Conservation (phyloP, 2,113 vertebrate species). For the Limnothrissa miodon region DNA sequence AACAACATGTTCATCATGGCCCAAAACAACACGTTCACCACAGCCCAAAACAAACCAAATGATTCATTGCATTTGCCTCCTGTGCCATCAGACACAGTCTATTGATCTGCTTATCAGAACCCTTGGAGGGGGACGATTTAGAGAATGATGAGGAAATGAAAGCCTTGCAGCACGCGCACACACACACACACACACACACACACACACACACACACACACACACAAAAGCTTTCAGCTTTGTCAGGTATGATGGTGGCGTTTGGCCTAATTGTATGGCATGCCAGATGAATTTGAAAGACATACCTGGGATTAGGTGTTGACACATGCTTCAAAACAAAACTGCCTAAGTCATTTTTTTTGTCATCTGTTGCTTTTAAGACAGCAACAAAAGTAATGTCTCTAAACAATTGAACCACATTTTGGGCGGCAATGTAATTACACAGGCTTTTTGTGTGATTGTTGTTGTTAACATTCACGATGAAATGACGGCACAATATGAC, state of each 20-base stretch:
- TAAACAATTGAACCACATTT: background rate
- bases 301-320: background rate
- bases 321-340: background rate
- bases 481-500: background rate
- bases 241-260: background rate
- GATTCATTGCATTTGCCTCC: background rate
- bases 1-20: no score
- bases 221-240: background rate
- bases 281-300: background rate
- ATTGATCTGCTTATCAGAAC: background rate
- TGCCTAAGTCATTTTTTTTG: background rate
- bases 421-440: background rate
- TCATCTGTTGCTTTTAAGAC: background rate
- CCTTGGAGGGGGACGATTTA: background rate
- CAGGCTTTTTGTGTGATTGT: background rate
- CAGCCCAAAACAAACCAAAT: background rate
- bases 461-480: background rate
- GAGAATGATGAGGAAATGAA: background rate
- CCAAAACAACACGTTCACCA: background rate
- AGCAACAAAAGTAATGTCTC: background rate
- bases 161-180: background rate
- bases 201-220: no score
- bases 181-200: no score
- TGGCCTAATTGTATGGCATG: background rate
- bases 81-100: background rate